A percentile compares a stretch with the other conserved stretches of the same genome.
These are phyloP conservation scores for Procavia capensis DNA, from an alignment of 2,113 vertebrate genomes.

Conservation along the genomic window DNA sequence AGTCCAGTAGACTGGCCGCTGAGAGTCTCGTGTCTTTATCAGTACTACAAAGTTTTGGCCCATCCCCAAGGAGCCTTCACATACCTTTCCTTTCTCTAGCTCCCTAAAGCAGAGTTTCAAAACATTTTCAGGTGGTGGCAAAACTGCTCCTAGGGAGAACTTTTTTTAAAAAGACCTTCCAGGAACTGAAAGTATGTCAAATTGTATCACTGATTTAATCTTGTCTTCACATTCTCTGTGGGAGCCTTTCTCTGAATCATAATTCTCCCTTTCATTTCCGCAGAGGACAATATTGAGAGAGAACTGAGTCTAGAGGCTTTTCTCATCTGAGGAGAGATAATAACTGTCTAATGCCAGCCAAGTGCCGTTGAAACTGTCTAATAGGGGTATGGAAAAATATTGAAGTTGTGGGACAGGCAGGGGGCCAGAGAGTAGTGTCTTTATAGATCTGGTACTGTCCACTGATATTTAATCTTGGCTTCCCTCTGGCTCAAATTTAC, in stretches of 20 bases:
- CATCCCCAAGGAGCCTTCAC: background rate
- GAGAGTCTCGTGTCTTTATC: slow-evolving; percentile 16
- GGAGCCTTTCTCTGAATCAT: slow-evolving; percentile 49
- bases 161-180: slow-evolving; percentile 47
- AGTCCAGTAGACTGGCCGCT: background rate
- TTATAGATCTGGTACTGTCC: slow-evolving; percentile 27
- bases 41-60: slow-evolving; percentile 17
- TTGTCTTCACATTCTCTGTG: slow-evolving; percentile 51
- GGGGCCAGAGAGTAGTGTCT: slow-evolving; percentile 51
- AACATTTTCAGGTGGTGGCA: slow-evolving; percentile 44
- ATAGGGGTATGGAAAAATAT: background rate
- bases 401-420: slow-evolving; percentile 27
- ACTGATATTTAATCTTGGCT: slow-evolving; percentile 69
- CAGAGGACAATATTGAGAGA: slow-evolving; percentile 30
- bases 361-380: too few species aligned
- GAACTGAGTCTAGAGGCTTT: slow-evolving; percentile 49
- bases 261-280: background rate
- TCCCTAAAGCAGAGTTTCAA: slow-evolving; percentile 11
- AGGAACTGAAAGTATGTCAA: slow-evolving; percentile 7
- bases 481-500: slow-evolving; percentile 70
- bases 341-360: slow-evolving; percentile 28
- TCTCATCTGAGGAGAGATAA: slow-evolving; percentile 67
- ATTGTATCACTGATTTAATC: slow-evolving; percentile 42
- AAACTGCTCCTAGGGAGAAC: slow-evolving; percentile 30
- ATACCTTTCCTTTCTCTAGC: background rate